Evolutionary conservation across 2,113 vertebrate species (phyloP).

Genomic region (Bucco capensis): DNA sequence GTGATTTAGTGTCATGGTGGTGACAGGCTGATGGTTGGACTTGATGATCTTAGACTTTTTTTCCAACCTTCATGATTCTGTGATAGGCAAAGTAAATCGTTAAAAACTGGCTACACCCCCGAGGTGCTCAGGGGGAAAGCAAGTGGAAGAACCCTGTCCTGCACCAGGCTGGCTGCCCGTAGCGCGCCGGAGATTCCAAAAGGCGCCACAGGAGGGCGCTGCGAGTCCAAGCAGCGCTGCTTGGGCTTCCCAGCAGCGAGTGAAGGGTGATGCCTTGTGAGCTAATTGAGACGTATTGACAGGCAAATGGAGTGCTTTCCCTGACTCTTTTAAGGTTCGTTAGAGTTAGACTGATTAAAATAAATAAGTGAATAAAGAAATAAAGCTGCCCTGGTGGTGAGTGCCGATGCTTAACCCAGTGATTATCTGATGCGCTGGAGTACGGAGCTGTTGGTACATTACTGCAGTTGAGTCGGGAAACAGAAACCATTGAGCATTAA

Average conservation of each 20-base stretch:
- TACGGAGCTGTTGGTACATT: background rate
- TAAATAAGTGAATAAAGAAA: background rate
- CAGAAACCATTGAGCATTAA: background rate
- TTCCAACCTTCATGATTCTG: too few species aligned
- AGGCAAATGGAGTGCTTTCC: background rate
- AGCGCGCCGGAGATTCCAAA: background rate
- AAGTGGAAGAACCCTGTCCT: background rate
- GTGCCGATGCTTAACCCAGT: too few species aligned
- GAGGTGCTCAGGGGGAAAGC: too few species aligned
- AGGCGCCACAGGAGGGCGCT: slow-evolving; percentile 65
- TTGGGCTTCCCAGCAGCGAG: background rate
- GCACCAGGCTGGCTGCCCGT: background rate
- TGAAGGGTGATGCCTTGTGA: background rate
- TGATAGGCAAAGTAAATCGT: accelerated
- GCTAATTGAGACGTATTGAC: background rate
- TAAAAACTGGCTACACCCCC: accelerated
- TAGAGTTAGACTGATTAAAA: background rate
- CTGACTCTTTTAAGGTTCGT: background rate
- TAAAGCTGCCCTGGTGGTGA: background rate
- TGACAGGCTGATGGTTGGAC: too few species aligned
- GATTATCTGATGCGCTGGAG: accelerated
- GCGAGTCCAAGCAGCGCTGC: background rate
- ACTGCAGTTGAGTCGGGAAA: background rate
- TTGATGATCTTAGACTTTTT: too few species aligned
- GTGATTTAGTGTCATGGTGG: too few species aligned